Evolutionary conservation across 1,140 invertebrate genomes (phyloP), one percentile per base, ranked within the genome.

Genomic region (Sipha flava): DNA sequence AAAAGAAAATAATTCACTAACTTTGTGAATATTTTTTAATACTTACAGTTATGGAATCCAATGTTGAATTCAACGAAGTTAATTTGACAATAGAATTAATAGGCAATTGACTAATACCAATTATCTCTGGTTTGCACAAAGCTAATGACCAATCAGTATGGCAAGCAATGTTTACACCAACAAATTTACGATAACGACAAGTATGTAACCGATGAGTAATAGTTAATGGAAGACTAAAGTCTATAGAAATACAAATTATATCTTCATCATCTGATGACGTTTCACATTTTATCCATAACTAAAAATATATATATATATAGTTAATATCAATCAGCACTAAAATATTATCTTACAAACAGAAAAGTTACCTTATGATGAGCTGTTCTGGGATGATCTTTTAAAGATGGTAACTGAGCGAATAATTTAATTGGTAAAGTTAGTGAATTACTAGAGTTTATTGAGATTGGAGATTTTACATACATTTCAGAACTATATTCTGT

Each of bases 241-340:
- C 73, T 40, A 77, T 59, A 29, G 73, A 59, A 77, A 77, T 21
- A 12, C 73, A 77, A 16, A 77, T 77, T 3, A 59, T 23, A 59
- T 77, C 73, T 26, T 77, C 52, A n/a, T 26, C 21, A 59, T 43
- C 73, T 16, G 14, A 23, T 52, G 47, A 54, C 40, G 49, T 77
- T 57, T 77, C 52, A 77, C 34, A 77, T 59, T 77, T 77, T 26
- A 77, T 14, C 73, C 73, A 77, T 57, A 77, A 29, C 73, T 77
- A 75, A 37, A 75, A 37, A n/a, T n/a, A n/a, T n/a, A n/a, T 7
- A 54, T 6, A 54, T 43, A 37, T 26, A 40, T 77, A 59, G 9
- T 40, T 26, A 77, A 26, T 43, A 37, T 73, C 3, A 72, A 31
- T 2, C 21, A 12, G 9, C 43, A 23, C 10, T 40, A 1, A 29